Evolutionary conservation across 2,113 vertebrate genomes (phyloP).

Genomic region (Syrmaticus mikado): DNA sequence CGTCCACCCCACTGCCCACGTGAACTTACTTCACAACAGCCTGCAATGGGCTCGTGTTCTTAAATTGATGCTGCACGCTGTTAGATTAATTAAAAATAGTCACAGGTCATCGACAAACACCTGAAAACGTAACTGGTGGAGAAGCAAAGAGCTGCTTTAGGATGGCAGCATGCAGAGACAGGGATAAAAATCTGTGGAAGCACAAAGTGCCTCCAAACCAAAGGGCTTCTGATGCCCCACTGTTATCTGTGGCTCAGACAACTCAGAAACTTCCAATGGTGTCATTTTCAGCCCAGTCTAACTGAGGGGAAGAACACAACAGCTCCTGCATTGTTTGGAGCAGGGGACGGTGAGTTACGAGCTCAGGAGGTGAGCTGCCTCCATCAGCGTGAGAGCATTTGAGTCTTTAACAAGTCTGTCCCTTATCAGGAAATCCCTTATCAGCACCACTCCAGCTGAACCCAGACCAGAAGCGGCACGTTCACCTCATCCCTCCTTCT

Average conservation of each 20-base stretch:
- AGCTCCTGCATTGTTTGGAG: background rate
- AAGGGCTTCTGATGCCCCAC: background rate
- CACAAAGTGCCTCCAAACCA: background rate
- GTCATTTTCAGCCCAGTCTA: background rate
- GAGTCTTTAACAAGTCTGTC: background rate
- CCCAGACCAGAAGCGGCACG: background rate
- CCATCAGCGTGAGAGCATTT: background rate
- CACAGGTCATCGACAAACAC: background rate
- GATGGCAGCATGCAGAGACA: background rate
- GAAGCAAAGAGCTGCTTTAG: background rate
- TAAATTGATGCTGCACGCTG: background rate
- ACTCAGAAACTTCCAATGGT: background rate
- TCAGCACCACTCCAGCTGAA: background rate
- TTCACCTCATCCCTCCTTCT: background rate
- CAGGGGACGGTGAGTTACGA: accelerated
- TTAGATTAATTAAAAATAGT: background rate
- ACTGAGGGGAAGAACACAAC: background rate
- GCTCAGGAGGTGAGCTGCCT: background rate
- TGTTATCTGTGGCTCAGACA: background rate
- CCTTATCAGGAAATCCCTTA: background rate
- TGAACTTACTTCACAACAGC: accelerated
- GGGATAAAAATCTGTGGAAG: background rate
- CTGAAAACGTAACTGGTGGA: background rate
- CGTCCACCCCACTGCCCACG: background rate
- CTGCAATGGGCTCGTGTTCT: background rate